Percentiles rank a stretch among this genome's conserved stretches.
Evolutionary conservation across 2,888 invertebrate species (phyloP).

Genomic region (Meteorus colon): DNA sequence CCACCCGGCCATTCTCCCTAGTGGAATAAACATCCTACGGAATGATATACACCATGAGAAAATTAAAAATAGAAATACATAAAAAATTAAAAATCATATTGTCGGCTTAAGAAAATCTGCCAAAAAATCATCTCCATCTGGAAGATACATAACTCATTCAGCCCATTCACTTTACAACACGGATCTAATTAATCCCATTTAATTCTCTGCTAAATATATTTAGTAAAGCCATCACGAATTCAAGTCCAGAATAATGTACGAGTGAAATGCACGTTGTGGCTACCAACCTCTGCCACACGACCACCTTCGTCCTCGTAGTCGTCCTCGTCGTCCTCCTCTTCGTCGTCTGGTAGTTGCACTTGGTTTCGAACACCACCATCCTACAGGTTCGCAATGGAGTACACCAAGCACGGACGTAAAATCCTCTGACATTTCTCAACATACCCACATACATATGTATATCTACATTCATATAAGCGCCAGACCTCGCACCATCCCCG

Average conservation of each 20-base stretch:
- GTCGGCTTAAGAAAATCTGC: no score
- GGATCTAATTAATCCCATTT: background rate
- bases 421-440: slow-evolving; percentile 3
- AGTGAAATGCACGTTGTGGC: background rate
- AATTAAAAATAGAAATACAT: no score
- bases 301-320: background rate
- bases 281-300: background rate
- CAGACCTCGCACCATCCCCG: background rate
- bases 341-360: background rate
- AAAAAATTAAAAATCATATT: no score
- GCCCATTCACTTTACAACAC: no score
- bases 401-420: background rate
- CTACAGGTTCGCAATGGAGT: background rate
- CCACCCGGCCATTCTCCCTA: no score
- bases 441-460: slow-evolving; percentile 9
- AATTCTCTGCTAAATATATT: background rate
- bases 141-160: no score
- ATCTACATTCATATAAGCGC: background rate
- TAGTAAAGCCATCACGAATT: slow-evolving; percentile 7
- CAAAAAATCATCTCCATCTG: no score
- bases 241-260: background rate
- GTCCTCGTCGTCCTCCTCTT: background rate
- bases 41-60: no score
- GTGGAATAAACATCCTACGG: no score
- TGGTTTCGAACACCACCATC: background rate